A percentile compares a stretch with the other conserved stretches of the same genome.
Evolutionary conservation across 2,888 invertebrate genomes (phyloP).

Genomic region (Erannis defoliaria): DNA sequence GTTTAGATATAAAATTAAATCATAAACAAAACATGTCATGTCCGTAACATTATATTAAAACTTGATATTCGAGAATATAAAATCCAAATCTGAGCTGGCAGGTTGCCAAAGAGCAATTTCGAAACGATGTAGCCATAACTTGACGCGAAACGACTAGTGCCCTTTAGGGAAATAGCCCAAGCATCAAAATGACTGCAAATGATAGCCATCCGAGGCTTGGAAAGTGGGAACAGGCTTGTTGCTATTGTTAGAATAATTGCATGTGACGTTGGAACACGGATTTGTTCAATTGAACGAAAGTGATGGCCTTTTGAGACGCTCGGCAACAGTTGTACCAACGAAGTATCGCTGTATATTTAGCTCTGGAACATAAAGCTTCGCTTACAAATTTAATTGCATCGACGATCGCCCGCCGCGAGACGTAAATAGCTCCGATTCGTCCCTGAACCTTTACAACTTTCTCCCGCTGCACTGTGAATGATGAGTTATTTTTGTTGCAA

Average conservation of each 20-base stretch:
- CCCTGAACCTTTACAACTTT: slow-evolving; percentile 85
- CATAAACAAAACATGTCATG: slow-evolving; percentile 18
- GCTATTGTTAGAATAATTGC: slow-evolving; percentile 36
- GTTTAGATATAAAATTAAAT: slow-evolving; percentile 16
- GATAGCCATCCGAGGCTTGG: slow-evolving; percentile 32
- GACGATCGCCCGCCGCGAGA: slow-evolving; percentile 81
- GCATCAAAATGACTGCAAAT: slow-evolving; percentile 40
- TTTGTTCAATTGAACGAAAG: slow-evolving; percentile 51
- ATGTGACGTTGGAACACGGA: slow-evolving; percentile 31
- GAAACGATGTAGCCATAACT: slow-evolving; percentile 44
- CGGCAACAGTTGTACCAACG: slow-evolving; percentile 61
- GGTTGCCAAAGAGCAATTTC: slow-evolving; percentile 44
- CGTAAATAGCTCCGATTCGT: slow-evolving; percentile 80
- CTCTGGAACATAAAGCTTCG: slow-evolving; percentile 77
- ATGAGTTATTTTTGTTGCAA: slow-evolving; percentile 54
- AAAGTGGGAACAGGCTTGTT: slow-evolving; percentile 22
- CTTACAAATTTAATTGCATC: slow-evolving; percentile 85
- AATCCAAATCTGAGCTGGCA: slow-evolving; percentile 42
- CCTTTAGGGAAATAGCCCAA: slow-evolving; percentile 46
- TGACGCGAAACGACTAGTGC: slow-evolving; percentile 45
- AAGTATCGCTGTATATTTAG: slow-evolving; percentile 69
- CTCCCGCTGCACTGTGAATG: slow-evolving; percentile 64
- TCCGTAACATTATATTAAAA: slow-evolving; percentile 36
- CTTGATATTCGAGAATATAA: slow-evolving; percentile 38
- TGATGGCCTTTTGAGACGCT: slow-evolving; percentile 58